A percentile compares a stretch with the other conserved stretches of the same genome.
Evolutionary conservation across 1,140 invertebrate genomes (phyloP).

Genomic region (Phenacoccus solenopsis): DNA sequence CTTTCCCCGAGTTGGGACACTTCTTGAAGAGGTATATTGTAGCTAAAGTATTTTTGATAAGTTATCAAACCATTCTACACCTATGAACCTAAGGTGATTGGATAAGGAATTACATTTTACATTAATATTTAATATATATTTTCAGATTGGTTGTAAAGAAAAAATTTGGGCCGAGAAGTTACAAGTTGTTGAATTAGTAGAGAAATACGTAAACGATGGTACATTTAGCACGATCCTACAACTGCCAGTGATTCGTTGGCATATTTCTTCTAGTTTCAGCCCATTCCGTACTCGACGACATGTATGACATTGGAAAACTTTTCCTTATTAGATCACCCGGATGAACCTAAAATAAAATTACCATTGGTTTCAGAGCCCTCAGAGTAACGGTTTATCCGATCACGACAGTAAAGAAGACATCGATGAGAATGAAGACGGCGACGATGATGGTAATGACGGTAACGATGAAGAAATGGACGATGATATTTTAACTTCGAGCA

Average conservation of each 20-base stretch:
- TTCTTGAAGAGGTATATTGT: too few relatives aligned
- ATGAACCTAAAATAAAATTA: too few relatives aligned
- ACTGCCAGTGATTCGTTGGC: conserved; percentile 50
- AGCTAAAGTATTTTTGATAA: too few relatives aligned
- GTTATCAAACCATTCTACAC: too few relatives aligned
- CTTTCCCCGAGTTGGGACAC: too few relatives aligned
- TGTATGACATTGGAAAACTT: conserved; percentile 29
- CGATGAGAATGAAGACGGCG: not conserved
- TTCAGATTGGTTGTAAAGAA: conserved; percentile 51
- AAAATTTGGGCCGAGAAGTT: conserved; percentile 42
- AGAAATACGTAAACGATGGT: conserved; percentile 46
- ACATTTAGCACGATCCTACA: conserved; percentile 45
- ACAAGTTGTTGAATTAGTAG: conserved; percentile 44
- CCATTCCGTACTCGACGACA: conserved; percentile 36
- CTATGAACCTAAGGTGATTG: too few relatives aligned
- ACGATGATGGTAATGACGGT: not conserved
- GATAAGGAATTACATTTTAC: too few relatives aligned
- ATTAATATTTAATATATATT: too few relatives aligned
- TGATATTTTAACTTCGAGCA: not conserved
- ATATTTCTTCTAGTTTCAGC: conserved; percentile 37
- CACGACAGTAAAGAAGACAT: not conserved
- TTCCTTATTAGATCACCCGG: too few relatives aligned
- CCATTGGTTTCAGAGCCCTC: too few relatives aligned
- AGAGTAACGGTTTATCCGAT: not conserved
- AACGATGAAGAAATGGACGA: not conserved